phyloP scores from a whole-genome alignment of 1,140 invertebrate species.

The Calycopis cecrops region DNA sequence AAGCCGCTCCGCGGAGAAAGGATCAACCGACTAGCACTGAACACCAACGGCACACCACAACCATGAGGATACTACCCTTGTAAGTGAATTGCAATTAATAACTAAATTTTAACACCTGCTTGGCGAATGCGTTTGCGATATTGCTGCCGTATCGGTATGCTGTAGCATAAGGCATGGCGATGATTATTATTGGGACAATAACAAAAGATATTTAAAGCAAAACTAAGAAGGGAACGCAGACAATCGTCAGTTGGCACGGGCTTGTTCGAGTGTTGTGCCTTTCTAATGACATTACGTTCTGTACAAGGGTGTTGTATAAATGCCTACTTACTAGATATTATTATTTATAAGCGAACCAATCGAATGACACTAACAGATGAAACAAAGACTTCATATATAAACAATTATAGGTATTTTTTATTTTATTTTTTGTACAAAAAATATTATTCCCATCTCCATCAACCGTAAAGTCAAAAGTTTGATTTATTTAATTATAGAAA shows the following conservation, averaged over 20 bases:
- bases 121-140: slow-evolving; percentile 56
- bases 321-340: not conserved
- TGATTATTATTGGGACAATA: not conserved
- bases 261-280: slow-evolving; percentile 33
- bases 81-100: slow-evolving; percentile 33
- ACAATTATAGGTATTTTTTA: too few species aligned
- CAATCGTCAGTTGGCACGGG: slow-evolving; percentile 17
- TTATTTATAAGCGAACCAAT: too few species aligned
- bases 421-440: too few species aligned
- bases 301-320: slow-evolving; percentile 28
- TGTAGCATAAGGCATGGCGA: not conserved
- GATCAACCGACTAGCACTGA: slow-evolving; percentile 27
- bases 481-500: too few species aligned
- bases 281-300: slow-evolving; percentile 41
- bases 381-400: too few species aligned
- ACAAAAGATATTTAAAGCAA: slow-evolving; percentile 11
- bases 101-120: slow-evolving; percentile 28
- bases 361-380: too few species aligned
- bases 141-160: slow-evolving; percentile 2
- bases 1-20: slow-evolving; percentile 50
- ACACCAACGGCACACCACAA: slow-evolving; percentile 27
- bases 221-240: slow-evolving; percentile 25
- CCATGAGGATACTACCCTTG: slow-evolving; percentile 61
- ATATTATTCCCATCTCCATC: too few species aligned
- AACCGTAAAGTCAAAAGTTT: too few species aligned